Conservation (phyloP, 2,888 invertebrate genomes). For the Urechis unicinctus region DNA sequence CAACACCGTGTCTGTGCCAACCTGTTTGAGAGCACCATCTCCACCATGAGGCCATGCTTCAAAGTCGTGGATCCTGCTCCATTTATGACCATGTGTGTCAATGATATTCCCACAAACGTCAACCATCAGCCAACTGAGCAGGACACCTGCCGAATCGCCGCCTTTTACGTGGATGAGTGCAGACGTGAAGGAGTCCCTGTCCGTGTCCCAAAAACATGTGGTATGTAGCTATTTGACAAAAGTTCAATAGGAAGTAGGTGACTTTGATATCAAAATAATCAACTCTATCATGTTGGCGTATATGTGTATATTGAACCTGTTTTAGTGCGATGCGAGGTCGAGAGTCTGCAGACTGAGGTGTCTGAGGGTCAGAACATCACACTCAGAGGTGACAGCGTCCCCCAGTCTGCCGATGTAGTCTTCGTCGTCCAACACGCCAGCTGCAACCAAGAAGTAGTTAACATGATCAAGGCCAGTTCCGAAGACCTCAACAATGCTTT, state of each 20-base stretch:
- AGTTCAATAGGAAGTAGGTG: not conserved
- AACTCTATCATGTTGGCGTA: too few relatives aligned
- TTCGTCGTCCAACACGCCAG: constrained; percentile 74
- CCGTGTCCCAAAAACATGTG: constrained; percentile 62
- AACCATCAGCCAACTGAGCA: constrained; percentile 36
- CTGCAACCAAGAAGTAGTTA: constrained; percentile 67
- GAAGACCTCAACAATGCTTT: constrained; percentile 34
- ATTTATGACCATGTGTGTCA: constrained; percentile 70
- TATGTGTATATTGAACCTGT: not conserved
- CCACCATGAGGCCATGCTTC: constrained; percentile 57
- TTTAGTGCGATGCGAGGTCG: constrained; percentile 9
- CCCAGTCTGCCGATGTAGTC: constrained; percentile 73
- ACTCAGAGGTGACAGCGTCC: constrained; percentile 52
- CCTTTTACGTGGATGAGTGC: constrained; percentile 68
- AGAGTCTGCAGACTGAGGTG: not conserved
- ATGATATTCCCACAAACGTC: constrained; percentile 45
- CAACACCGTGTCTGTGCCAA: constrained; percentile 58
- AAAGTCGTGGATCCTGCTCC: constrained; percentile 45
- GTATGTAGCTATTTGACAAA: constrained; percentile 38
- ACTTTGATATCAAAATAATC: not conserved
- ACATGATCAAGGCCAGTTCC: constrained; percentile 33
- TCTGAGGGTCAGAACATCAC: constrained; percentile 66
- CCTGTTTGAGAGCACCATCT: constrained; percentile 62
- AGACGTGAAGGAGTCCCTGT: constrained; percentile 59
- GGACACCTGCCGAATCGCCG: constrained; percentile 59